Percentiles rank a stretch among this genome's conserved stretches.
Evolutionary conservation across 1,140 invertebrate genomes (phyloP).

Genomic region (Macrobrachium rosenbergii): DNA sequence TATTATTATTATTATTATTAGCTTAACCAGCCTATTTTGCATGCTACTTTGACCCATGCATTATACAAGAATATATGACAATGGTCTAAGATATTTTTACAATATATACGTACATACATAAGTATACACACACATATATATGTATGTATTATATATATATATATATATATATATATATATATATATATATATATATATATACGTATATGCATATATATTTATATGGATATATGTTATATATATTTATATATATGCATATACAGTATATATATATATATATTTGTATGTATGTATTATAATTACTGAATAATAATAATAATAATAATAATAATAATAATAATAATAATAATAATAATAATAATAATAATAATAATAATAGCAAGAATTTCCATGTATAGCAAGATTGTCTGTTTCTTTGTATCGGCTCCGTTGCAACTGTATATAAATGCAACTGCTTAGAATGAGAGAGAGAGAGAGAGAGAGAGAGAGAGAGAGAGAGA

Average conservation of each 20-base stretch:
- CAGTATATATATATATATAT: slow-evolving; percentile 4
- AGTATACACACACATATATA: background rate
- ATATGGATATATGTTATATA: too few relatives aligned
- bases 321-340: too few relatives aligned
- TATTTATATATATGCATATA: background rate
- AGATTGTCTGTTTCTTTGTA: too few relatives aligned
- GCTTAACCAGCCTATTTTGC: too few relatives aligned
- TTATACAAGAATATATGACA: too few relatives aligned
- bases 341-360: too few relatives aligned
- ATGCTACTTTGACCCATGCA: too few relatives aligned
- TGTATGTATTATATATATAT: background rate
- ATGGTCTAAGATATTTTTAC: too few relatives aligned
- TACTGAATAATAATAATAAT: background rate
- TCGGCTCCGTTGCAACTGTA: background rate
- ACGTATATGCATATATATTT: background rate
- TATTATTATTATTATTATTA: background rate
- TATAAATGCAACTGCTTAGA: background rate
- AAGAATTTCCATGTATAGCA: too few relatives aligned
- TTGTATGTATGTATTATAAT: too few relatives aligned
- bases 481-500: slow-evolving; percentile 12
- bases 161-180: slow-evolving; percentile 1
- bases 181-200: background rate
- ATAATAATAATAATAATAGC: too few relatives aligned
- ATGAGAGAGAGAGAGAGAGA: background rate
- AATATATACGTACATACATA: background rate